Base-by-base conservation (phyloP, 1,140 invertebrate species). In the Plectus sambesii region DNA sequence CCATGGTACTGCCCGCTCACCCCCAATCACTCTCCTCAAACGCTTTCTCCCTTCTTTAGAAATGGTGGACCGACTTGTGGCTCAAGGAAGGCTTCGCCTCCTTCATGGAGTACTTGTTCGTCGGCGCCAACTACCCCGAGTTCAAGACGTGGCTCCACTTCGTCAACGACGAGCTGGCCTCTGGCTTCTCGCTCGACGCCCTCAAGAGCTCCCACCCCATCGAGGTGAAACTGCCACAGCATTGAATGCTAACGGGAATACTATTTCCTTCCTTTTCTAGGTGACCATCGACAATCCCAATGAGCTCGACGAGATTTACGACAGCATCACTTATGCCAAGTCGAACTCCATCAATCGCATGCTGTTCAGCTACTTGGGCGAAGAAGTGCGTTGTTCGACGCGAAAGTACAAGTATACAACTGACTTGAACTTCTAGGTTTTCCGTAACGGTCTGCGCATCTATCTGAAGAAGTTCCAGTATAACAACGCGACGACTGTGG, bases 351-450 rank as follows among this genome's bases (percentile, higher is more conserved):
- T 97, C 1, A 94, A 97, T 41, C 77, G 89, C 57, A 98, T 98
- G 93, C 73, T 98, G 30, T 87, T 93, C 68, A 80, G 83, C 62
- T 96, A 89, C 61, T 85, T 99, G 61, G 90, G 90, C 6, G 87
- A 92, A 55, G 57, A 63, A 26, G 66, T 68, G 47, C 22, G 24
- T 51, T n/a, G 8, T 29, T 30, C 2, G n/a, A 54, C n/a, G 15
- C 54, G 24, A 17, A 17, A 55, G 23, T 50, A 15, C 6, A 6
- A n/a, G 6, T 5, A 9, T 8, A 33, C 37, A 19, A 12, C 27
- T 6, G 33, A 20, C 36, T 35, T 42, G 55, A 27, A 38, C 46
- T 61, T 67, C 20, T 51, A 78, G 71, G 82, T 85, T 69, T 98
- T 97, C 68, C 78, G 83, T n/a, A 84, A 82, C 71, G 89, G 90